Base-by-base conservation (phyloP, 2,888 invertebrate genomes). In the Phaedon cochleariae region DNA sequence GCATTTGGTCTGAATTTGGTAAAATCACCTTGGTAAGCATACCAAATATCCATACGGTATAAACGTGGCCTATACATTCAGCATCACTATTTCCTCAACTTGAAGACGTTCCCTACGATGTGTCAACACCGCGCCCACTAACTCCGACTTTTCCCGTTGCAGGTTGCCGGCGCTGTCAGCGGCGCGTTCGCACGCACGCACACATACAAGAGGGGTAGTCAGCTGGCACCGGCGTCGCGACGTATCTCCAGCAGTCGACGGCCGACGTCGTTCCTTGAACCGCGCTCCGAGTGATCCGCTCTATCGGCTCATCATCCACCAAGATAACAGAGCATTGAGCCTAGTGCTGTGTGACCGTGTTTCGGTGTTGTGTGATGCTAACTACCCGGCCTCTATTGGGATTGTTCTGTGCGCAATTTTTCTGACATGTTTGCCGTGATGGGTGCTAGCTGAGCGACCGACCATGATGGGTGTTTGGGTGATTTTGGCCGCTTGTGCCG, bases 241-340 rank as follows among this genome's bases (percentile, higher is more conserved):
- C 82, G 83, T 82, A 83, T 84, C 85, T 85, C 84, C 83, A 80
- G 83, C 85, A 86, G 86, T 86, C 86, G 85, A 85, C 85, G 85
- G 83, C 85, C 83, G 84, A 83, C 84, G 83, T 83, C 84, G 81
- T 78, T 79, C 84, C 66, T 67, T 62, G 54, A 26, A 53, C 59
- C 59, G 57, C 51, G 61, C 26, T 59, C 17, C 15, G 15, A 10
- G 34, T 12, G 9, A 12, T 2, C 15, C 41, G n/a, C n/a, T 15
- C 41, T 34, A 12, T 22, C 55, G 41, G 55, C 31, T 20, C 22
- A 9, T 55, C 46, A 15, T 48, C 46, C 48, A 53, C 37, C 34
- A 49, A 37, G 17, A 26, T 26, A 37, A 18, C 12, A n/a, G n/a
- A n/a, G n/a, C n/a, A n/a, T n/a, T n/a, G n/a, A n/a, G n/a, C n/a